phyloP scores from a whole-genome alignment of 1,140 invertebrate species.

The Pseudomyrmex concolor region DNA sequence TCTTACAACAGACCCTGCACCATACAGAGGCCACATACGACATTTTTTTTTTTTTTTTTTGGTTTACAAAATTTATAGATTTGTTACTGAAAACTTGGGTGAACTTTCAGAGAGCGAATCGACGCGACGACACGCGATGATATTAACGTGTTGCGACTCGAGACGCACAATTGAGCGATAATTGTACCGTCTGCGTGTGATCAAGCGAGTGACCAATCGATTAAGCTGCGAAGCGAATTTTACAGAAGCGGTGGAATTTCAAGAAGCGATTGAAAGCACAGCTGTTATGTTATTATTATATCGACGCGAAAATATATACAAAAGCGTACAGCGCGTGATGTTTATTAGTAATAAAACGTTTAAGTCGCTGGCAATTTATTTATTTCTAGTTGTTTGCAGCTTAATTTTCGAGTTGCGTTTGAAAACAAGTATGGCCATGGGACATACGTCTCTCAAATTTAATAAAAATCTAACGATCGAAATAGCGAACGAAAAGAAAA shows the following conservation, averaged over 20 bases:
- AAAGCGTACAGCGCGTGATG: background rate
- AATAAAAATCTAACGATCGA: conserved; percentile 11
- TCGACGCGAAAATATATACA: background rate
- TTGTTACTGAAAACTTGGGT: conserved; percentile 13
- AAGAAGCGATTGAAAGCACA: conserved; percentile 39
- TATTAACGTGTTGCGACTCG: background rate
- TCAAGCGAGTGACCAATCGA: conserved; percentile 20
- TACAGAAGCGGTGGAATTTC: conserved; percentile 20
- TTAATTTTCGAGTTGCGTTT: conserved; percentile 1
- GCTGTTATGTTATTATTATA: conserved; percentile 10
- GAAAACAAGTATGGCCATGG: conserved; percentile 76
- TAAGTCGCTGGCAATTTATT: conserved; percentile 1
- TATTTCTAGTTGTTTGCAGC: background rate
- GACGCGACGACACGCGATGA: background rate
- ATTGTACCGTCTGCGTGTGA: conserved; percentile 25
- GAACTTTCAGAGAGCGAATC: background rate
- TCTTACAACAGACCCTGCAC: conserved; percentile 82
- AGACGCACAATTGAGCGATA: conserved; percentile 4
- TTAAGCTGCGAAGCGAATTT: conserved; percentile 45
- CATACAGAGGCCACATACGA: conserved; percentile 81
- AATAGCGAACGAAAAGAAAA: conserved; percentile 26
- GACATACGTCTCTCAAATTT: conserved; percentile 72
- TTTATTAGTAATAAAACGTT: background rate
- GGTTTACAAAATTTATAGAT: conserved; percentile 59
- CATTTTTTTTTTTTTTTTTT: conserved; percentile 58